phyloP scores from a whole-genome alignment of 2,113 vertebrate species.

The Taxidea taxus region DNA sequence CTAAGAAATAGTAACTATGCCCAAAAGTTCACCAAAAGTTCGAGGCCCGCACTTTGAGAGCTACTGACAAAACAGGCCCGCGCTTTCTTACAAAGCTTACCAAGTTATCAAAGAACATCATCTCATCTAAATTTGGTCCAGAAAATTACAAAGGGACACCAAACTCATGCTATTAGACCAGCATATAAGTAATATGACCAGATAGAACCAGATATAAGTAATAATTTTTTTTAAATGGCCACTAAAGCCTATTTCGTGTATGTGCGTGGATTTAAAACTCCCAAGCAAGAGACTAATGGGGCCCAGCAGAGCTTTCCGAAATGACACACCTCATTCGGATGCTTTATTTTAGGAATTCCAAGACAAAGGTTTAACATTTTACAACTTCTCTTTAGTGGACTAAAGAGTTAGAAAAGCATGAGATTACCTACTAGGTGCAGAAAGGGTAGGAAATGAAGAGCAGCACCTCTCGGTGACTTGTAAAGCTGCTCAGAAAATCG shows the following conservation, averaged over 20 bases:
- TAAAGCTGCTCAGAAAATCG: background rate
- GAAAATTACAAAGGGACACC: background rate
- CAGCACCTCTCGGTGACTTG: rapidly evolving
- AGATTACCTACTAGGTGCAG: background rate
- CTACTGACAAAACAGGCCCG: background rate
- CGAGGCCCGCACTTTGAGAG: background rate
- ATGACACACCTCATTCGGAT: background rate
- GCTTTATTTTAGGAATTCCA: background rate
- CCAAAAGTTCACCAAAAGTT: background rate
- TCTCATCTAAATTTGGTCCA: background rate
- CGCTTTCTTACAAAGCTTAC: background rate
- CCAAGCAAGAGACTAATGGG: background rate
- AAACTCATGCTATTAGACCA: background rate
- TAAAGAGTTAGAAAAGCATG: background rate
- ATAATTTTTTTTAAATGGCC: background rate
- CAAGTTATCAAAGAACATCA: background rate
- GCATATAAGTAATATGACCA: too few relatives aligned
- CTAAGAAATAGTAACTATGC: background rate
- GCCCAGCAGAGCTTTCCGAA: background rate
- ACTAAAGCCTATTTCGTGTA: background rate
- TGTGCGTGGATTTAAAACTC: rapidly evolving
- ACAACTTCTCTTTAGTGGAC: background rate
- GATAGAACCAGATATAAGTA: background rate
- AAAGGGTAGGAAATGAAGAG: background rate
- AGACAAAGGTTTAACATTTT: background rate